These are phyloP conservation scores for Neotragus pygmaeus DNA, from an alignment of 2,113 vertebrate genomes.

Conservation along the genomic window DNA sequence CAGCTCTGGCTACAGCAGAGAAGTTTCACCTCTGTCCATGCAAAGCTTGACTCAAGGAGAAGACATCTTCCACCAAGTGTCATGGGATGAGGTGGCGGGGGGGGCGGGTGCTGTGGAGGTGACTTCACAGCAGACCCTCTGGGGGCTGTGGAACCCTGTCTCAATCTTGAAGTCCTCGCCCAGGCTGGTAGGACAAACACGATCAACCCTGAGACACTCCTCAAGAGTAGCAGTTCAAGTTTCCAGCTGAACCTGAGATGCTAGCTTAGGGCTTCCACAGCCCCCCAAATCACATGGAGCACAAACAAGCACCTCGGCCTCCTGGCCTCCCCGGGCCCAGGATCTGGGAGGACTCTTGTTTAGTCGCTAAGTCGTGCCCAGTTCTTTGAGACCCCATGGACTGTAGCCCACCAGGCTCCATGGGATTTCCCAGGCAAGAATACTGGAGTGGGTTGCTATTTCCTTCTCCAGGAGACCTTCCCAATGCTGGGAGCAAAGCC, in stretches of 20 bases:
- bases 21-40: background rate
- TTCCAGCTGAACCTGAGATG: background rate
- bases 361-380: background rate
- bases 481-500: background rate
- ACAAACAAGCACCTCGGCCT: background rate
- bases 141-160: background rate
- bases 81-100: too few relatives aligned
- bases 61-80: background rate
- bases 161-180: background rate
- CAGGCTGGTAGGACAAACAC: background rate
- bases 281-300: background rate
- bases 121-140: background rate
- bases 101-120: fast-evolving
- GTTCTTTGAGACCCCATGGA: background rate
- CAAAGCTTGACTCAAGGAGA: background rate
- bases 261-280: background rate
- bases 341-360: background rate
- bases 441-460: background rate
- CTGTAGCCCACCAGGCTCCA: background rate
- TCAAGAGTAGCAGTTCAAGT: background rate
- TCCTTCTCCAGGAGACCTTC: background rate
- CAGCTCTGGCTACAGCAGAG: background rate
- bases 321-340: background rate
- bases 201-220: background rate
- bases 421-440: background rate